Evolutionary conservation across 2,113 vertebrate genomes (phyloP).

Genomic region (Condylura cristata): DNA sequence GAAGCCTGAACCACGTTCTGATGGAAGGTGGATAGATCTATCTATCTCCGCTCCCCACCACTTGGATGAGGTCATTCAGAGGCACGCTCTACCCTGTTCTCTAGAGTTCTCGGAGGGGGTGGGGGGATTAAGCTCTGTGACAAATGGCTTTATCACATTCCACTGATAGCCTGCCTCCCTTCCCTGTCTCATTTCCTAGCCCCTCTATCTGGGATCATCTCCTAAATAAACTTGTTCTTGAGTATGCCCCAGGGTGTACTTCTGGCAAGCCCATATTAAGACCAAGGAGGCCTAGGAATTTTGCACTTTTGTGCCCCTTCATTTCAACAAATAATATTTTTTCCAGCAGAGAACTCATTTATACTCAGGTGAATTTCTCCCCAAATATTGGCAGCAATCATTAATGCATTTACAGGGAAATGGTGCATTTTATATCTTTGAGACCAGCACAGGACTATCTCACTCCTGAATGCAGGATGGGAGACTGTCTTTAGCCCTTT

Average conservation of each 20-base stretch:
- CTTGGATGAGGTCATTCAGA: background rate
- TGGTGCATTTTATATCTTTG: background rate
- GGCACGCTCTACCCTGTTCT: background rate
- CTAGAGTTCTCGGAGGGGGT: background rate
- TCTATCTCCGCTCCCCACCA: background rate
- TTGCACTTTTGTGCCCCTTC: background rate
- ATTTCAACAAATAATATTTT: background rate
- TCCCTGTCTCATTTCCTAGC: background rate
- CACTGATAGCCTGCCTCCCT: background rate
- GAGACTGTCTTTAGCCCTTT: background rate
- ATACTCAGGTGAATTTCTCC: background rate
- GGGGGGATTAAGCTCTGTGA: background rate
- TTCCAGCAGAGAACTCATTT: conserved; percentile 19
- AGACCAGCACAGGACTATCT: background rate
- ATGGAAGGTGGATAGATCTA: background rate
- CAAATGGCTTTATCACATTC: background rate
- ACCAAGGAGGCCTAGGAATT: background rate
- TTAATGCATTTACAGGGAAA: conserved; percentile 3
- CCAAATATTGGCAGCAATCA: background rate
- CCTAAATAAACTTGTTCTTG: conserved; percentile 31
- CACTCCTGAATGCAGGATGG: background rate
- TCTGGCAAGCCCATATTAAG: background rate
- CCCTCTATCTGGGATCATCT: background rate
- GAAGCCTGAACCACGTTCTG: background rate
- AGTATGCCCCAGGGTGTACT: background rate